Evolutionary conservation across 2,888 invertebrate genomes (phyloP).

Genomic region (Rapana venosa): DNA sequence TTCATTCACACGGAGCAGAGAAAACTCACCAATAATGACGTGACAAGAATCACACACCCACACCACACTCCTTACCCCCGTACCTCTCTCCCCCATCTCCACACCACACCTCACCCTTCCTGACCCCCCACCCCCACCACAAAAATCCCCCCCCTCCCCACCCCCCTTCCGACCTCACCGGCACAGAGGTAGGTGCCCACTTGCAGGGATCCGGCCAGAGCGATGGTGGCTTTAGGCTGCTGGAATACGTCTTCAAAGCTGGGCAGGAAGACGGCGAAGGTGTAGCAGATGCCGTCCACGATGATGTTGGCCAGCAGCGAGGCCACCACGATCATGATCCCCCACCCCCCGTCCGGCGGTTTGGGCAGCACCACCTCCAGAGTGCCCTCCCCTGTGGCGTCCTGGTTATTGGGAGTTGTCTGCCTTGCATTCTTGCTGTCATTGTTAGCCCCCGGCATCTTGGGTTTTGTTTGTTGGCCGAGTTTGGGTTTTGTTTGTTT

Average conservation of each 20-base stretch:
- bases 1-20: too few relatives aligned
- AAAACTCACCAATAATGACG: too few relatives aligned
- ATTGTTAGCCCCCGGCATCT: background rate
- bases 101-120: background rate
- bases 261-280: constrained; percentile 87
- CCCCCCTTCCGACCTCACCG: constrained; percentile 80
- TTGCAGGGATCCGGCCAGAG: constrained; percentile 91
- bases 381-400: constrained; percentile 1
- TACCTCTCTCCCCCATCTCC: background rate
- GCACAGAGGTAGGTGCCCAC: constrained; percentile 94
- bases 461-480: background rate
- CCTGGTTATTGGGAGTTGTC: background rate
- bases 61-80: background rate
- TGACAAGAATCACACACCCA: background rate
- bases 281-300: constrained; percentile 96
- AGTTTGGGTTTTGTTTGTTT: background rate
- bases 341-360: constrained; percentile 87
- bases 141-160: background rate
- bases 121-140: background rate
- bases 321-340: constrained; percentile 93
- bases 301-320: constrained; percentile 95
- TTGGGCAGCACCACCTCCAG: constrained; percentile 68
- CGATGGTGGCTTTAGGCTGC: constrained; percentile 87
- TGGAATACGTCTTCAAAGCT: constrained; percentile 85
- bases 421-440: background rate